Base-by-base conservation (phyloP, 1,140 invertebrate species). In the Brachionus koreanus region DNA sequence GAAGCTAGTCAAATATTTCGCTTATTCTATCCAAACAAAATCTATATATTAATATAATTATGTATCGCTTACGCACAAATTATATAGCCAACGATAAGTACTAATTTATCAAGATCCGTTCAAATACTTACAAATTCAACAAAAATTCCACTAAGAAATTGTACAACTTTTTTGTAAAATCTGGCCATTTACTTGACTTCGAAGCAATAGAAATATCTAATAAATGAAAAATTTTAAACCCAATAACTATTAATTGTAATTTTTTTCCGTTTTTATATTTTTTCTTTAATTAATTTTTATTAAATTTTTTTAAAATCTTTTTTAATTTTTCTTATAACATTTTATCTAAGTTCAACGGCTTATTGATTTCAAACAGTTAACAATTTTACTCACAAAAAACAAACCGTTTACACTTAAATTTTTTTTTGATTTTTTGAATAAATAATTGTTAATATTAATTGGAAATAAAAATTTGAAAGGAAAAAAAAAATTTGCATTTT, bases 151-250 rank as follows among this genome's bases (percentile, higher is more conserved):
- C 23, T 19, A 19, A 5, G 19, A 61, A 29, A 61, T 25, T 25
- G 6, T 61, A 25, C 25, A 61, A 25, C 25, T 61, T 61, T 61
- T 61, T 61, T 61, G 5, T 61, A 23, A 61, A 61, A 61, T 61
- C 57, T 61, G 25, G 57, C 25, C 25, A 61, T 61, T 61, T 61
- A 25, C 57, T 61, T 25, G 57, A 61, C 6, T 61, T 61, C 25
- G 57, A 61, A 61, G 57, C 57, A 25, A 19, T 25, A 25, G 57
- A 61, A 61, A 25, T 61, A 61, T 25, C 16, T 25, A 61, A 61
- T 61, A 61, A 61, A 61, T 5, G 23, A 61, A 61, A 61, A 61
- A 61, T 61, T 61, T 61, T 61, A 61, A 61, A 61, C 19, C 57
- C 57, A 25, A 9, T 61, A 61, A 19, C 23, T 61, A 16, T 61